A percentile compares a stretch with the other conserved stretches of the same genome.
These are phyloP conservation scores for Bactericera cockerelli DNA, from an alignment of 1,140 invertebrate genomes.

Conservation along the genomic window DNA sequence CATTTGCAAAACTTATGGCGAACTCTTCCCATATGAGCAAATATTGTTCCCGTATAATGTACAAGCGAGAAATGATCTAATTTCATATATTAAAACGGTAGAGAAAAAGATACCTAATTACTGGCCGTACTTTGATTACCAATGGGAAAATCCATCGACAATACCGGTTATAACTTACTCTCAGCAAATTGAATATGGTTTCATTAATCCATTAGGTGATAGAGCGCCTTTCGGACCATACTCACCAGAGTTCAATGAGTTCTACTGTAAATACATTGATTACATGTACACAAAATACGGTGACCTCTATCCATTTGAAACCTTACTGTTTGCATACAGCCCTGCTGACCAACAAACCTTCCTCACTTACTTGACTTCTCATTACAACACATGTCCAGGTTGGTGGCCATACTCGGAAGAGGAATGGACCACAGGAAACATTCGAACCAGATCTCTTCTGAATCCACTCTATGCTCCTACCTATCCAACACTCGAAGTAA, in stretches of 20 bases:
- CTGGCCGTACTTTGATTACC: background rate
- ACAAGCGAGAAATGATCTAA: background rate
- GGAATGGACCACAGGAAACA: background rate
- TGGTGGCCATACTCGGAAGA: background rate
- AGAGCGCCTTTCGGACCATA: slow-evolving; percentile 3
- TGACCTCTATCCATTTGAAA: background rate
- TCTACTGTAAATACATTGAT: slow-evolving; percentile 4
- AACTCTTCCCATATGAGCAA: slow-evolving; percentile 4
- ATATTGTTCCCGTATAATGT: background rate
- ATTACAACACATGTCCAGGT: background rate
- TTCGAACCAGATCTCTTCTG: background rate
- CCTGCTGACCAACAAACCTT: background rate
- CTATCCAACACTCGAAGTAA: background rate
- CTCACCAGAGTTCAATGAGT: background rate
- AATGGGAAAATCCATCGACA: background rate
- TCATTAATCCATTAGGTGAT: background rate
- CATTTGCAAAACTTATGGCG: background rate
- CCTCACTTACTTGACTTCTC: background rate
- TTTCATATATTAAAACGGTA: background rate
- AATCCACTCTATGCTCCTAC: background rate
- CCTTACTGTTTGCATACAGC: background rate
- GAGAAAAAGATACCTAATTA: background rate
- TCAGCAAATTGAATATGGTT: background rate
- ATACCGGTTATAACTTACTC: background rate
- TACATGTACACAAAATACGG: background rate